A percentile compares a stretch with the other conserved stretches of the same genome.
These are phyloP conservation scores for Cheilosia vulpina DNA, from an alignment of 2,888 invertebrate species.

Conservation along the genomic window DNA sequence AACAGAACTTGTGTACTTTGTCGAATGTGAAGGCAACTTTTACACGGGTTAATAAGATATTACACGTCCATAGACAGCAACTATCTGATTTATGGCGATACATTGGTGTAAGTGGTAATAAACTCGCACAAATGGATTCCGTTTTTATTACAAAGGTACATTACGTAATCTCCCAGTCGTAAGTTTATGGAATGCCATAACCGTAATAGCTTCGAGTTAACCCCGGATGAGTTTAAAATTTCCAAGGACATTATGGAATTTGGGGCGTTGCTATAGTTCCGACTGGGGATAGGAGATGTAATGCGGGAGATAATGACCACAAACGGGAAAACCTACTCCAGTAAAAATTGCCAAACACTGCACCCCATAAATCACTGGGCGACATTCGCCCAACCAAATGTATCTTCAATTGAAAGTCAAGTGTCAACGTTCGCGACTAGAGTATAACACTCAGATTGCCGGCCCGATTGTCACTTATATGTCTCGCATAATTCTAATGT, in stretches of 20 bases:
- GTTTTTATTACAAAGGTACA: conserved; percentile 41
- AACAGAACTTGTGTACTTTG: conserved; percentile 21
- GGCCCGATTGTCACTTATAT: conserved; percentile 58
- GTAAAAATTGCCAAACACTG: background rate
- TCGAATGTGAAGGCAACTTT: conserved; percentile 2
- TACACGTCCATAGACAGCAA: conserved; percentile 39
- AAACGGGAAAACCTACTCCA: background rate
- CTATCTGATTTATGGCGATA: conserved; percentile 54
- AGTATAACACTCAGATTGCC: conserved; percentile 10
- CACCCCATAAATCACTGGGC: background rate
- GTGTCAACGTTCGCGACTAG: conserved; percentile 32
- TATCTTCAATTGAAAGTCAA: conserved; percentile 56
- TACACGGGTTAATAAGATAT: conserved; percentile 39
- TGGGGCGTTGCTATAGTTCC: background rate
- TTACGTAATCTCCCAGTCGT: background rate
- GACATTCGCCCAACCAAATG: background rate
- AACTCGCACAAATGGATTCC: conserved; percentile 25
- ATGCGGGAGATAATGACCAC: background rate
- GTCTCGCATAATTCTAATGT: conserved; percentile 35
- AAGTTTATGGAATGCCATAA: background rate
- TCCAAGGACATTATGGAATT: background rate
- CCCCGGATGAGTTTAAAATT: conserved; percentile 11
- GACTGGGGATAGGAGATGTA: background rate
- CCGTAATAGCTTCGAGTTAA: conserved; percentile 20
- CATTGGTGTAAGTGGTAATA: conserved; percentile 55